Percentiles rank a stretch among this genome's conserved stretches.
Evolutionary conservation across 2,113 vertebrate genomes (phyloP).

Genomic region (Oncorhynchus tshawytscha): DNA sequence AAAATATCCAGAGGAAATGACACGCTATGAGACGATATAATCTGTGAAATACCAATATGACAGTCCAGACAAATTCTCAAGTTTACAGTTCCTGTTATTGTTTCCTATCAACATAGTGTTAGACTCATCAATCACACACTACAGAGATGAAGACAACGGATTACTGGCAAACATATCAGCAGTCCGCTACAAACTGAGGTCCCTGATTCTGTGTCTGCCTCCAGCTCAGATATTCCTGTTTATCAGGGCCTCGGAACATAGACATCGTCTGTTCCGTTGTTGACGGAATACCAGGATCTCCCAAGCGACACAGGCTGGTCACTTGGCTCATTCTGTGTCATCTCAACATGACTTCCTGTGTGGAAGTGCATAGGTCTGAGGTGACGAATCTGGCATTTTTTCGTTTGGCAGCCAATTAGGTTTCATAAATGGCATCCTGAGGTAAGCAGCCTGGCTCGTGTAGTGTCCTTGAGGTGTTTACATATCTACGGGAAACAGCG

Average conservation of each 20-base stretch:
- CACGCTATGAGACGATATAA: constrained; percentile 40
- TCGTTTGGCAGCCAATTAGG: neutral
- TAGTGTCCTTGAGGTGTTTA: constrained; percentile 70
- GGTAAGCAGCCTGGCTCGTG: constrained; percentile 2
- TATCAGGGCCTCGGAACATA: constrained; percentile 3
- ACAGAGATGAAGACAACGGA: constrained; percentile 63
- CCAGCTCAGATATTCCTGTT: constrained; percentile 17
- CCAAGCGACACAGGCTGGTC: neutral
- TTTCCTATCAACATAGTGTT: constrained; percentile 68
- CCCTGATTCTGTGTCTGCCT: constrained; percentile 56
- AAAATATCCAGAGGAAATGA: constrained; percentile 54
- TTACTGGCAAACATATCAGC: constrained; percentile 57
- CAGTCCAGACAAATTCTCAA: constrained; percentile 61
- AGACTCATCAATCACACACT: constrained; percentile 65
- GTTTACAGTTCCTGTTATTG: constrained; percentile 80
- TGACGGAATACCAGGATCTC: constrained; percentile 13
- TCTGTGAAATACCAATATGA: constrained; percentile 59
- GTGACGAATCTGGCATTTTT: neutral
- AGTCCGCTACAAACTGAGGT: constrained; percentile 53
- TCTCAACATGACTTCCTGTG: neutral
- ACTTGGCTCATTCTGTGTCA: neutral
- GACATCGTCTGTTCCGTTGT: constrained; percentile 5
- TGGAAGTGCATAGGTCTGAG: neutral
- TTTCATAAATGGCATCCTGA: neutral
- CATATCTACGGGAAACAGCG: constrained; percentile 68